Percentiles rank a stretch among this genome's conserved stretches.
Conservation (phyloP, 2,113 vertebrate genomes). For the Theropithecus gelada region DNA sequence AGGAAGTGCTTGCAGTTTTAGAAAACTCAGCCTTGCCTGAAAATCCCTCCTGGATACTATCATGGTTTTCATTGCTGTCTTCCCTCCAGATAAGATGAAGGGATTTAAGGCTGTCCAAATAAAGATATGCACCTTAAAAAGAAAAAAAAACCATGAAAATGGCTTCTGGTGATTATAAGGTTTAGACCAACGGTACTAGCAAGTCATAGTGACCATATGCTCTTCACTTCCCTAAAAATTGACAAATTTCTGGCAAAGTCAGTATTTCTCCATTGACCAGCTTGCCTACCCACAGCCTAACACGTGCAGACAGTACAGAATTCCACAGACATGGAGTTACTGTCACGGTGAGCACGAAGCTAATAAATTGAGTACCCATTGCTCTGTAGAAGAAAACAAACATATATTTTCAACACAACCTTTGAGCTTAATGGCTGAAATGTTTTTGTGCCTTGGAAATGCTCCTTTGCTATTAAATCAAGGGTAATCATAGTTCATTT, state of each 20-base stretch:
- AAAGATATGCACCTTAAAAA: background rate
- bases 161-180: background rate
- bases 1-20: background rate
- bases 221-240: background rate
- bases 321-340: accelerated
- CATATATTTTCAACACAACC: background rate
- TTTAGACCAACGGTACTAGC: background rate
- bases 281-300: accelerated
- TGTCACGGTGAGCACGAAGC: accelerated
- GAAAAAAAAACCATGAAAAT: background rate
- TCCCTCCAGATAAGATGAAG: background rate
- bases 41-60: accelerated
- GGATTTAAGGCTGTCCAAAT: background rate
- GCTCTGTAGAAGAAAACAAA: background rate
- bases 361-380: background rate
- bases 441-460: conserved; percentile 2
- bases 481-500: conserved; percentile 12
- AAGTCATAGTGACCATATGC: background rate
- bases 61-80: background rate
- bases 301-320: accelerated
- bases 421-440: background rate
- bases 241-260: background rate
- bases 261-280: background rate
- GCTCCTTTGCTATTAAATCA: conserved; percentile 27
- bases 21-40: background rate